These are phyloP conservation scores for Agrilus mali DNA, from an alignment of 2,888 invertebrate genomes.

Conservation along the genomic window DNA sequence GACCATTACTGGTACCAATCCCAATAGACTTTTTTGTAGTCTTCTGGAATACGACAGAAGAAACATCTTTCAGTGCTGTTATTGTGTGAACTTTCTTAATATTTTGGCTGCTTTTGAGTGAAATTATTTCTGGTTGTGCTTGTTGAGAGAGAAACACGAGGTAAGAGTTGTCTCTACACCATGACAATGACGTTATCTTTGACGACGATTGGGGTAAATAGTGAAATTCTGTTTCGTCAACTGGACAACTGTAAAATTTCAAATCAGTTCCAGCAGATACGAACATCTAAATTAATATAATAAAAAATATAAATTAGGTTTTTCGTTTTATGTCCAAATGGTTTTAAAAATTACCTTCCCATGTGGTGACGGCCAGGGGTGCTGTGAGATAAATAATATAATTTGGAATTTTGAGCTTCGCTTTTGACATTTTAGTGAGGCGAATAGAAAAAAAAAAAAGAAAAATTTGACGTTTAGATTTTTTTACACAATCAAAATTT, in stretches of 20 bases:
- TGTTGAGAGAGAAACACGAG: conserved; percentile 22
- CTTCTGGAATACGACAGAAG: conserved; percentile 22
- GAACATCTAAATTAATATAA: conserved; percentile 26
- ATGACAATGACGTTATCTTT: conserved; percentile 20
- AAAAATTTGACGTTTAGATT: too few relatives aligned
- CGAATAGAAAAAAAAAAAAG: too few relatives aligned
- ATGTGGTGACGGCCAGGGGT: too few relatives aligned
- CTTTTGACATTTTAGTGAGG: too few relatives aligned
- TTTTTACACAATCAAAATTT: too few relatives aligned
- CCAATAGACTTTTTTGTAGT: conserved; percentile 24
- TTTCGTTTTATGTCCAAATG: not conserved
- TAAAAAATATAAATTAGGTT: conserved; percentile 1
- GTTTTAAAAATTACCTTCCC: too few relatives aligned
- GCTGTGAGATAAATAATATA: too few relatives aligned
- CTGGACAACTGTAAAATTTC: conserved; percentile 19
- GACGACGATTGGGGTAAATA: conserved; percentile 14
- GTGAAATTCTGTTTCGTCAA: conserved; percentile 15
- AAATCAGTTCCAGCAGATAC: conserved; percentile 18
- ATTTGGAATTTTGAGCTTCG: too few relatives aligned
- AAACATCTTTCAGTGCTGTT: conserved; percentile 19
- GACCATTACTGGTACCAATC: conserved; percentile 22
- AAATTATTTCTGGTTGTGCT: conserved; percentile 23
- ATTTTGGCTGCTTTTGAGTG: conserved; percentile 19
- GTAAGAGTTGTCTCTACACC: conserved; percentile 27
- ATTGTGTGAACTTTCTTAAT: conserved; percentile 24